phyloP scores from a whole-genome alignment of 2,888 invertebrate genomes.

The Anagyrus pseudococci region DNA sequence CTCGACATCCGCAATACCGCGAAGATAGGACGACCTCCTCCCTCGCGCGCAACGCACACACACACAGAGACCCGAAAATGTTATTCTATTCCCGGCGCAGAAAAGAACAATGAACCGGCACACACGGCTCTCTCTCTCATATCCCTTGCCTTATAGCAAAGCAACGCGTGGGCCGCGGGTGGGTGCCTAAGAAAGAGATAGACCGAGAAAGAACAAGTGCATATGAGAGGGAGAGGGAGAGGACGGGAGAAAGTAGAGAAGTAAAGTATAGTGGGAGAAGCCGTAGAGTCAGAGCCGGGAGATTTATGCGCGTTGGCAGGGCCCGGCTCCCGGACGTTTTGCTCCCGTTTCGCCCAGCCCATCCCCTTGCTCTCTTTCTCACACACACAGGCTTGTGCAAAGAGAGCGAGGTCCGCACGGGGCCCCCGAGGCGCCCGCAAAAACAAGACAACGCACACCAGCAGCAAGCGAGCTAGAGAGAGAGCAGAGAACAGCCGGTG shows the following conservation, averaged over 20 bases:
- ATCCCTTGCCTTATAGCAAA: constrained; percentile 42
- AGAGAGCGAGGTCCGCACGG: too few relatives aligned
- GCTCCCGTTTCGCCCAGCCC: constrained; percentile 49
- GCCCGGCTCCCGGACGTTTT: constrained; percentile 53
- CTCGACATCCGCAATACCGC: constrained; percentile 32
- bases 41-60: constrained; percentile 12
- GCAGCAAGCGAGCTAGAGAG: constrained; percentile 30
- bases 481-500: too few relatives aligned
- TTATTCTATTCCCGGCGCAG: constrained; percentile 56
- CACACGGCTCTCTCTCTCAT: constrained; percentile 1
- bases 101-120: constrained; percentile 59
- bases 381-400: too few relatives aligned
- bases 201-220: constrained; percentile 15
- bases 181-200: constrained; percentile 19
- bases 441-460: constrained; percentile 34
- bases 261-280: constrained; percentile 15
- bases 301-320: constrained; percentile 54
- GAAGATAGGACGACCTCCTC: constrained; percentile 16
- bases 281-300: constrained; percentile 37
- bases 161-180: constrained; percentile 33
- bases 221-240: constrained; percentile 22
- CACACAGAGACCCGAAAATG: constrained; percentile 42
- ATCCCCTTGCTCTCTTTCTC: too few relatives aligned
- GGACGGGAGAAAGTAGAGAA: constrained; percentile 12
- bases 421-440: constrained; percentile 39